Conservation (phyloP, 1,140 invertebrate species). For the Ceratina calcarata region DNA sequence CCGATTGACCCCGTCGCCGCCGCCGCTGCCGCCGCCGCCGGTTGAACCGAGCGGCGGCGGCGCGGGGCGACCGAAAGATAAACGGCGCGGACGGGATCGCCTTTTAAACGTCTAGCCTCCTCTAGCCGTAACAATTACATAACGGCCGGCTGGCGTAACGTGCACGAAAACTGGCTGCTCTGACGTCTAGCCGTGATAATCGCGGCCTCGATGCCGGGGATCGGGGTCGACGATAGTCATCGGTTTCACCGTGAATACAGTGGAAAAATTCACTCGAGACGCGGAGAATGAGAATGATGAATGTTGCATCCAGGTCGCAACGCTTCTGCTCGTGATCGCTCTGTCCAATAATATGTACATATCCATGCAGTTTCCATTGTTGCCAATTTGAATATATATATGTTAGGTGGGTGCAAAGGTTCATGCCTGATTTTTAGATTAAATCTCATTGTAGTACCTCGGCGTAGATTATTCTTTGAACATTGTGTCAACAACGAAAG, state of each 20-base stretch:
- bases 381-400: too few species aligned
- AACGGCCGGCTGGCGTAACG: constrained; percentile 13
- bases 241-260: constrained; percentile 8
- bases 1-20: too few species aligned
- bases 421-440: too few species aligned
- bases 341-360: background rate
- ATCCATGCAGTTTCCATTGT: too few species aligned
- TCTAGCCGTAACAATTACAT: constrained; percentile 14
- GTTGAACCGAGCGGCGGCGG: too few species aligned
- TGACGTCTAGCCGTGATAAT: constrained; percentile 19
- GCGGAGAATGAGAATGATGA: constrained; percentile 11
- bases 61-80: too few species aligned
- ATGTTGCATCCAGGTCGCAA: constrained; percentile 57
- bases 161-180: constrained; percentile 10
- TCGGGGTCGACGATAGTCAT: constrained; percentile 45
- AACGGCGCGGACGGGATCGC: background rate
- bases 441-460: too few species aligned
- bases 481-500: too few species aligned
- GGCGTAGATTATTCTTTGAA: too few species aligned
- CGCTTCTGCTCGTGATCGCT: background rate
- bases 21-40: too few species aligned
- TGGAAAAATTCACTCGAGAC: constrained; percentile 21
- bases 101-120: constrained; percentile 5
- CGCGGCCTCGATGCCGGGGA: constrained; percentile 7
- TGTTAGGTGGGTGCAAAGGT: too few species aligned